phyloP scores from a whole-genome alignment of 2,113 vertebrate species.

The Hippopotamus amphibius region DNA sequence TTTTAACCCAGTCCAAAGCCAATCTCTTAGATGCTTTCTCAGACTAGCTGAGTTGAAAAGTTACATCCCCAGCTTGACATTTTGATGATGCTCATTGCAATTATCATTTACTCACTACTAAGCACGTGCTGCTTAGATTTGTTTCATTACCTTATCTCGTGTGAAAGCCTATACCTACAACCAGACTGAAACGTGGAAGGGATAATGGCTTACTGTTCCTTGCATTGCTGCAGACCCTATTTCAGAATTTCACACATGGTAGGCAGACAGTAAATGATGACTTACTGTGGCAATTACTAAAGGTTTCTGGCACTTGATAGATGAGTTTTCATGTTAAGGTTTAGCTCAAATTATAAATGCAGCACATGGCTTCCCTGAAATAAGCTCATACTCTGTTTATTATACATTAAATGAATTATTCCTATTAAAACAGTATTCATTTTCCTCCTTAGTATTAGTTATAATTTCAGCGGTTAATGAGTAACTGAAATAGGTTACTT shows the following conservation, averaged over 20 bases:
- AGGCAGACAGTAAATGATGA: conserved; percentile 5
- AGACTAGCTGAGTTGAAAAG: not conserved
- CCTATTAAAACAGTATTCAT: conserved; percentile 54
- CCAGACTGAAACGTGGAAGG: not conserved
- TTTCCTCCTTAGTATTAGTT: conserved; percentile 25
- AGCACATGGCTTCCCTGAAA: conserved; percentile 23
- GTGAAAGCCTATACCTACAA: not conserved
- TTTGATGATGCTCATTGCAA: not conserved
- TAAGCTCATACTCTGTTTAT: conserved; percentile 38
- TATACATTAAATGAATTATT: conserved; percentile 41
- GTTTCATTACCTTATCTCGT: not conserved
- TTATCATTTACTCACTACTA: not conserved
- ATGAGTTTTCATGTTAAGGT: conserved; percentile 27
- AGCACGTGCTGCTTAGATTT: not conserved
- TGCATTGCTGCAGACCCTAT: not conserved
- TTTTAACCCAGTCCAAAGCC: not conserved
- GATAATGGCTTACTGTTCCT: not conserved
- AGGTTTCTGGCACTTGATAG: not conserved
- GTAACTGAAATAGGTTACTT: not conserved
- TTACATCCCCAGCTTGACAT: not conserved
- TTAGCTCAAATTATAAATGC: conserved; percentile 43
- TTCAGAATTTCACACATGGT: not conserved
- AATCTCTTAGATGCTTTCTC: not conserved
- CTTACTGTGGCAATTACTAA: not conserved
- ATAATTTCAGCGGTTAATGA: conserved; percentile 39